Conservation (phyloP, 2,113 vertebrate species). For the Bothrops jararaca region DNA sequence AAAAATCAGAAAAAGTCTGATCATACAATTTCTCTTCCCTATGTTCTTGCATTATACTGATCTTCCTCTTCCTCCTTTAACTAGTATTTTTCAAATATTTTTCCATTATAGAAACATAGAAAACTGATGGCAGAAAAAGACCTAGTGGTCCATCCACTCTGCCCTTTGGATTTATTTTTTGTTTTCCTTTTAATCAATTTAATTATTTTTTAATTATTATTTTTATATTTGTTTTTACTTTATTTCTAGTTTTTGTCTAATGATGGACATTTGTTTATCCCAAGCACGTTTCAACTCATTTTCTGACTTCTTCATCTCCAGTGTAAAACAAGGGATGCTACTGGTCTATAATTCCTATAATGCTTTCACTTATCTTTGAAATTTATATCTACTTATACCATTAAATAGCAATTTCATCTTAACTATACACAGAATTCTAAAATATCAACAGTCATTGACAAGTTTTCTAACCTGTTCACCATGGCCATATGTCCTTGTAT, state of each 20-base stretch:
- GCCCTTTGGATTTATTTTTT: neutral
- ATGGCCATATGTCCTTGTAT: constrained; percentile 49
- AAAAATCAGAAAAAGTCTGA: neutral
- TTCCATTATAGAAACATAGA: neutral
- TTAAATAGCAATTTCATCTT: neutral
- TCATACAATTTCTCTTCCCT: neutral
- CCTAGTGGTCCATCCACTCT: neutral
- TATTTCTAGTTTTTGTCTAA: neutral
- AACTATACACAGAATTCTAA: neutral
- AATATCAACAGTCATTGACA: neutral
- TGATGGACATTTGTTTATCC: neutral
- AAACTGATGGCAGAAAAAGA: neutral
- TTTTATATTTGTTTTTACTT: neutral
- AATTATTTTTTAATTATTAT: neutral
- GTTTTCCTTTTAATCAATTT: neutral
- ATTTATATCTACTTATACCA: neutral
- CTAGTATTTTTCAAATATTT: neutral
- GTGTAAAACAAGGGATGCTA: neutral
- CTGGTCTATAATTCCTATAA: neutral
- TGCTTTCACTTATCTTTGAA: neutral
- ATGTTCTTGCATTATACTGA: neutral
- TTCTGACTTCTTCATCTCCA: neutral
- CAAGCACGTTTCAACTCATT: neutral
- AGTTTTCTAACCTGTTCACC: constrained; percentile 52
- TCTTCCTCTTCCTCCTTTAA: neutral